phyloP scores from a whole-genome alignment of 23 tunicate genomes.

The Clavelina lepadiformis region DNA sequence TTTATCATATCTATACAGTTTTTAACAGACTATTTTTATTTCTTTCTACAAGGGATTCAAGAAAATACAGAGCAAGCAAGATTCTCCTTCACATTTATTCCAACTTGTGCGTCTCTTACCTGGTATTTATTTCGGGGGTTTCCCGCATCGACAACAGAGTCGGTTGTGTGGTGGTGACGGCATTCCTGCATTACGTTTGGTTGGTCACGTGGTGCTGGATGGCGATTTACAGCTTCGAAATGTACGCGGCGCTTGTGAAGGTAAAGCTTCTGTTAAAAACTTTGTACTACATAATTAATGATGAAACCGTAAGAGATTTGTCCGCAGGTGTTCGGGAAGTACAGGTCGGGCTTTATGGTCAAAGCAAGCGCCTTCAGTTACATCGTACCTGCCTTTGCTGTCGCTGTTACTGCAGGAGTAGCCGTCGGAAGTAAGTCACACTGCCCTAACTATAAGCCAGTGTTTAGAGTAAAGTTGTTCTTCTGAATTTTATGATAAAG shows the following conservation, averaged over 20 bases:
- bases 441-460: no score
- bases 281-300: no score
- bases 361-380: slow-evolving; percentile 4
- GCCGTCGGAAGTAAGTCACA: no score
- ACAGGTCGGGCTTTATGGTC: not conserved
- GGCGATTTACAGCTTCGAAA: slow-evolving; percentile 21
- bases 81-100: slow-evolving; percentile 31
- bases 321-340: slow-evolving; percentile 3
- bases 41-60: slow-evolving; percentile 28
- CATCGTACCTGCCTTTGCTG: slow-evolving; percentile 1
- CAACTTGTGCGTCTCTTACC: slow-evolving; percentile 20
- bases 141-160: slow-evolving; percentile 4
- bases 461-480: no score
- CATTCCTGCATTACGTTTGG: slow-evolving; percentile 33
- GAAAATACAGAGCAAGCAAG: slow-evolving; percentile 31
- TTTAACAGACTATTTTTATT: no score
- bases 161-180: slow-evolving; percentile 22
- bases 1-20: no score
- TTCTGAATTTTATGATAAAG: no score
- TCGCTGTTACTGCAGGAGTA: not conserved
- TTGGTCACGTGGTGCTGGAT: slow-evolving; percentile 52
- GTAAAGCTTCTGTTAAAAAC: no score
- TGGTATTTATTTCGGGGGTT: slow-evolving; percentile 31
- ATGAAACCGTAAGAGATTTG: no score
- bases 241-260: slow-evolving; percentile 40